Base-by-base conservation (phyloP, 2,888 invertebrate genomes). In the Brachypalpus laphriformis region DNA sequence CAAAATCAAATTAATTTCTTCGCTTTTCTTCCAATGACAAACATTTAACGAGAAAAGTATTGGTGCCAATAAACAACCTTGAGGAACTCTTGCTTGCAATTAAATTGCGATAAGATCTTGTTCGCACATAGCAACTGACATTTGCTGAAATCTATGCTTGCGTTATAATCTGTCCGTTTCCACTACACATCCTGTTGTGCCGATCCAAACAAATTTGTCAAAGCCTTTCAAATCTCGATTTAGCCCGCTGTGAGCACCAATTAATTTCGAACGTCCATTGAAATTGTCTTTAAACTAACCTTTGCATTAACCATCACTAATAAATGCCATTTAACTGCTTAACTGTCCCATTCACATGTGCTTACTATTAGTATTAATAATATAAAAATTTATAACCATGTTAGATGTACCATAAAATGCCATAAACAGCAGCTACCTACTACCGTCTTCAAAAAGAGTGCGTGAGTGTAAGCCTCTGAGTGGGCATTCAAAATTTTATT, bases 361-460 rank as follows among this genome's bases (percentile, higher is more conserved):
- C 57, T 40, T 49, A 14, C 37, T 16, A n/a, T 22, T 40, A 14
- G 7, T 22, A 47, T 45, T 31, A 63, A 47, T 18, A 45, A 20
- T 14, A 18, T n/a, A 18, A 37, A 65, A 34, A 2, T 66, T 20
- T 66, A 66, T 66, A 51, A 37, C 37, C 49, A 25, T 14, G 25
- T 14, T 49, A 34, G 34, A 34, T 49, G 49, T 2, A 20, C 22
- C 49, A 65, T 65, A 65, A 65, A 65, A 65, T 28, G 40, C 42
- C 45, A 63, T 45, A 63, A 63, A 45, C 63, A 22, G 14, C 16
- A 20, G 18, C 45, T 47, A 42, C 11, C n/a, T 14, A 6, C 20
- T 61, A 28, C 31, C 18, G 31, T 63, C 40, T 65, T 14, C 8
- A 11, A 18, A 20, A 22, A 31, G 18, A 56, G 18, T 18, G 47